Conservation (phyloP, 2,888 invertebrate species). For the Muscina levida region DNA sequence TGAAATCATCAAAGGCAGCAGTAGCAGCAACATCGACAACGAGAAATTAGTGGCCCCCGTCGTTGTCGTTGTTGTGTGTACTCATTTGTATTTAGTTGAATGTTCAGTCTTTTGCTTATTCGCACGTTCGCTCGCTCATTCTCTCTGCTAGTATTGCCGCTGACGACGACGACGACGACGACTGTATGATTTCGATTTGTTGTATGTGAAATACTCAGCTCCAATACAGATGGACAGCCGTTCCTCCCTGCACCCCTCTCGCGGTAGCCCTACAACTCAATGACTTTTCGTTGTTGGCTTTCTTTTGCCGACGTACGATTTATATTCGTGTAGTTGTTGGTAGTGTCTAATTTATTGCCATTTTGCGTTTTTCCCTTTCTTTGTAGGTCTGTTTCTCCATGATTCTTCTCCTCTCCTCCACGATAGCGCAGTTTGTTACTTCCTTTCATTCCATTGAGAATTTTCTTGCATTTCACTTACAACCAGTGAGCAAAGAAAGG, state of each 20-base stretch:
- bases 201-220: background rate
- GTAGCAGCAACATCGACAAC: slow-evolving; percentile 68
- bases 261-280: background rate
- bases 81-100: slow-evolving; percentile 33
- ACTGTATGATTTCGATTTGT: slow-evolving; percentile 7
- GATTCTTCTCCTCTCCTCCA: no score
- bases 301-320: background rate
- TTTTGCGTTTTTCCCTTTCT: slow-evolving; percentile 3
- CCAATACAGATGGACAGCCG: background rate
- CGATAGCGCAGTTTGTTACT: background rate
- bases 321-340: background rate
- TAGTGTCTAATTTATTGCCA: slow-evolving; percentile 32
- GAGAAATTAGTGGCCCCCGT: slow-evolving; percentile 69
- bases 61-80: slow-evolving; percentile 34
- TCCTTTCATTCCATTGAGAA: background rate
- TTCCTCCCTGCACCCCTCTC: background rate
- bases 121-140: slow-evolving; percentile 30
- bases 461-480: background rate
- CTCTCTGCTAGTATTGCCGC: slow-evolving; percentile 34
- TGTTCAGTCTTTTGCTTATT: background rate
- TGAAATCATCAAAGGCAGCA: slow-evolving; percentile 77
- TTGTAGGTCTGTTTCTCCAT: background rate
- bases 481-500: no score
- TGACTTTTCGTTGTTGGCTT: background rate
- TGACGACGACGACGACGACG: slow-evolving; percentile 12